Percentiles rank a stretch among this genome's conserved stretches.
These are phyloP conservation scores for Eupithecia pulchellata DNA, from an alignment of 2,888 invertebrate genomes.

Conservation along the genomic window DNA sequence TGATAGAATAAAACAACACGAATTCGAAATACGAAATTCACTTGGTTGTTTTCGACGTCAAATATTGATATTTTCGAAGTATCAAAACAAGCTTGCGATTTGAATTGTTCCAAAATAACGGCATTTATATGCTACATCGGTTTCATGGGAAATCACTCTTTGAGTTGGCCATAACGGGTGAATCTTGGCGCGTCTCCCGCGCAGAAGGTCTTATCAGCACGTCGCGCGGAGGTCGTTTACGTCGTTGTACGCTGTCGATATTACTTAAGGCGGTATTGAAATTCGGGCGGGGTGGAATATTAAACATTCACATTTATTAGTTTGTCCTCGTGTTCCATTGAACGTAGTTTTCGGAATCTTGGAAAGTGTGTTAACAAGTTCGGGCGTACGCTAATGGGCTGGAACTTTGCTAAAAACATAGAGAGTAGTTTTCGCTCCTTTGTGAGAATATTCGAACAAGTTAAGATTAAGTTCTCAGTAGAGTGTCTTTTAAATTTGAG, in stretches of 20 bases:
- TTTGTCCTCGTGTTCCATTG: conserved; percentile 82
- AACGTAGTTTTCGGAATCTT: conserved; percentile 80
- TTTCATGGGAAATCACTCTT: conserved; percentile 84
- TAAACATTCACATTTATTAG: conserved; percentile 85
- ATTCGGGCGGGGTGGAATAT: conserved; percentile 71
- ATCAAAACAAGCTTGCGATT: conserved; percentile 34
- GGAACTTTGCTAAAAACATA: conserved; percentile 49
- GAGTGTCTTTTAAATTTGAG: not conserved
- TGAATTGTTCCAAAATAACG: conserved; percentile 81
- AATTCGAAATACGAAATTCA: not conserved
- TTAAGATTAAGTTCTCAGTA: not conserved
- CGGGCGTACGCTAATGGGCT: conserved; percentile 61
- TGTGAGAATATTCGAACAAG: not conserved
- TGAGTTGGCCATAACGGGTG: conserved; percentile 77
- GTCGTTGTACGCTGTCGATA: conserved; percentile 59
- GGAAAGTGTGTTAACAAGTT: conserved; percentile 78
- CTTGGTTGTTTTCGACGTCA: conserved; percentile 8
- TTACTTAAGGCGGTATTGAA: conserved; percentile 81
- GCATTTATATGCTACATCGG: conserved; percentile 85
- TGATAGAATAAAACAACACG: conserved; percentile 5
- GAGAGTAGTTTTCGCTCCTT: conserved; percentile 15
- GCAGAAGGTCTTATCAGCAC: conserved; percentile 47
- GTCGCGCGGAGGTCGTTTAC: conserved; percentile 35
- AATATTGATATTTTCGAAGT: conserved; percentile 29
- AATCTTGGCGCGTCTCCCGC: conserved; percentile 51